Conservation (phyloP, 2,888 invertebrate genomes). For the Euzophera pinguis region DNA sequence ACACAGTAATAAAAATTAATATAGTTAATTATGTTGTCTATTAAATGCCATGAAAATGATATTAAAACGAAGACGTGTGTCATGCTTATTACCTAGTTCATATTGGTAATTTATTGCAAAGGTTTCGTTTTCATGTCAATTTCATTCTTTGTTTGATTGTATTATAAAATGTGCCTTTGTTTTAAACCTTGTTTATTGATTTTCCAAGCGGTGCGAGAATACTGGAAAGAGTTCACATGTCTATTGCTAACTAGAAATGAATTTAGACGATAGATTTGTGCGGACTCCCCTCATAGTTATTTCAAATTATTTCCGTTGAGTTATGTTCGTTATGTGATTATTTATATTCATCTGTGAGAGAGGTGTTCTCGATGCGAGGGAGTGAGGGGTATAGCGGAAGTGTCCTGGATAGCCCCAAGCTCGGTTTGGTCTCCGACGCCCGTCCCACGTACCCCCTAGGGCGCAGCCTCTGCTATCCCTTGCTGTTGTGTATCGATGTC, state of each 20-base stretch:
- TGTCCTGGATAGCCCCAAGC: conserved; percentile 74
- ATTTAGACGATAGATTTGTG: conserved; percentile 42
- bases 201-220: conserved; percentile 56
- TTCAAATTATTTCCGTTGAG: conserved; percentile 56
- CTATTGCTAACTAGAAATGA: conserved; percentile 31
- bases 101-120: background rate
- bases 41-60: conserved; percentile 37
- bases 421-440: conserved; percentile 71
- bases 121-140: conserved; percentile 40
- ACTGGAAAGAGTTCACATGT: conserved; percentile 48
- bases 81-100: conserved; percentile 1
- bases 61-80: conserved; percentile 29
- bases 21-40: background rate
- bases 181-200: conserved; percentile 40
- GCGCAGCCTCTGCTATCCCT: conserved; percentile 78
- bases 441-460: conserved; percentile 65
- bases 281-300: conserved; percentile 60
- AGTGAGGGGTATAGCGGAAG: conserved; percentile 79
- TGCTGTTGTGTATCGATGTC: conserved; percentile 79
- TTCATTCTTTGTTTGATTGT: conserved; percentile 28
- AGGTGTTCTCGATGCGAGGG: conserved; percentile 80
- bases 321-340: conserved; percentile 72
- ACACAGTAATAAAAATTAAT: too few species aligned
- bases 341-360: conserved; percentile 78
- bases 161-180: conserved; percentile 35